These are phyloP conservation scores for Zoanthus solanderi DNA, from an alignment of 92 coral and sea anemone genomes.

Conservation along the genomic window DNA sequence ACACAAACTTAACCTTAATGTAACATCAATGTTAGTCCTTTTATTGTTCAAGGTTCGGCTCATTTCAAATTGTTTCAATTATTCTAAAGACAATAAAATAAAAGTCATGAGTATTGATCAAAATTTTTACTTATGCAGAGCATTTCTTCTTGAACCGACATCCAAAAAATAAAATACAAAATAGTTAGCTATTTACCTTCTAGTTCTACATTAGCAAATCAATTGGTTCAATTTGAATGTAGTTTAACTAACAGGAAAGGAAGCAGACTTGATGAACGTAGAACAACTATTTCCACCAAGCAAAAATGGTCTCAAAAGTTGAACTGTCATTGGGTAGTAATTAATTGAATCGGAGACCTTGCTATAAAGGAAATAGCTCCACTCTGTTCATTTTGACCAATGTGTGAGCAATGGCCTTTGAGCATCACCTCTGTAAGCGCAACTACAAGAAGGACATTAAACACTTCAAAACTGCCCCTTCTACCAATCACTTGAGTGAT, in stretches of 20 bases:
- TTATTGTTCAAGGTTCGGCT: no score
- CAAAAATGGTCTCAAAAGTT: constrained; percentile 46
- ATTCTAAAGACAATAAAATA: no score
- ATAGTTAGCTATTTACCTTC: not conserved
- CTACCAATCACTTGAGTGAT: constrained; percentile 21
- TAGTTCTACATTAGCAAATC: not conserved
- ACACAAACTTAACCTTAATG: no score
- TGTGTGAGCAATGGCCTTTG: constrained; percentile 99
- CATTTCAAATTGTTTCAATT: no score
- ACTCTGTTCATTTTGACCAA: constrained; percentile 62
- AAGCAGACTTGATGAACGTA: constrained; percentile 56
- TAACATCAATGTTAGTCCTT: no score
- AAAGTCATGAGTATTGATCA: no score
- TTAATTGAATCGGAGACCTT: constrained; percentile 57
- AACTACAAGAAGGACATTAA: constrained; percentile 93
- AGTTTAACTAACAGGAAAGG: constrained; percentile 18
- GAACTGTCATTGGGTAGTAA: constrained; percentile 19
- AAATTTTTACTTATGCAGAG: no score
- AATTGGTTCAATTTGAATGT: not conserved
- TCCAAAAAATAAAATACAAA: not conserved
- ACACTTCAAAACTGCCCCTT: constrained; percentile 82
- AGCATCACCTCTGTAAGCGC: constrained; percentile 97
- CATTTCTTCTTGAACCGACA: no score
- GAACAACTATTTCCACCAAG: constrained; percentile 52
- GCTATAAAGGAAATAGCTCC: constrained; percentile 47